Evolutionary conservation across 1,140 invertebrate genomes (phyloP), one percentile per base, ranked within the genome.

Genomic region (Antheraea pernyi): DNA sequence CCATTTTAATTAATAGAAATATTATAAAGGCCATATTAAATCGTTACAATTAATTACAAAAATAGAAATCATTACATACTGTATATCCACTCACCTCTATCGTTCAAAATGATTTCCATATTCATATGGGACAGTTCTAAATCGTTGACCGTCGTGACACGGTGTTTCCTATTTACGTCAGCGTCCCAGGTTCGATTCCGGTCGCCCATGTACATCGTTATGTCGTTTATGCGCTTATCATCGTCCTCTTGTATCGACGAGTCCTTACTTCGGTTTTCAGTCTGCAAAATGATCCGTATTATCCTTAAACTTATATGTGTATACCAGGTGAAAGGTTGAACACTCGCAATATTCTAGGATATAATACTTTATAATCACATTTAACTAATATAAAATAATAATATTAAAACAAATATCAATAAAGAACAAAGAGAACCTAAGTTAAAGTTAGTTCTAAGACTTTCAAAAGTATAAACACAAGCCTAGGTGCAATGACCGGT

Each of bases 31-130:
- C 22, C 22, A 30, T 30, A 30, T 30, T 30, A 30, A 2, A 30
- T 30, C 46, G 0, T 53, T 42, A 42, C 7, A 53, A 53, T 53
- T 16, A 53, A 30, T 30, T 30, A 30, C 4, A 30, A 30, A 1
- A 30, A 30, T 30, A 30, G 4, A 30, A 30, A 2, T 30, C 1
- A 2, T 30, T 30, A 30, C 22, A 1, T 30, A 30, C 22, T 30
- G 22, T 30, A 30, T 30, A 30, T 30, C 22, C 22, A 60, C 83
- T 60, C 64, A 89, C 87, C 85, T 75, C 87, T 72, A 19, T 86
- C 87, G 65, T 80, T 85, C 7, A 89, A 73, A 6, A 88, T 79
- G 7, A 89, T 84, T 66, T 88, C 88, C 22, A 81, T 72, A 19
- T 84, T 81, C 76, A 76, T 72, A 19, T 80, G 78, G 6, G 82